Percentiles rank a stretch among this genome's conserved stretches.
Conservation (phyloP, 2,113 vertebrate species). For the Candoia aspera region DNA sequence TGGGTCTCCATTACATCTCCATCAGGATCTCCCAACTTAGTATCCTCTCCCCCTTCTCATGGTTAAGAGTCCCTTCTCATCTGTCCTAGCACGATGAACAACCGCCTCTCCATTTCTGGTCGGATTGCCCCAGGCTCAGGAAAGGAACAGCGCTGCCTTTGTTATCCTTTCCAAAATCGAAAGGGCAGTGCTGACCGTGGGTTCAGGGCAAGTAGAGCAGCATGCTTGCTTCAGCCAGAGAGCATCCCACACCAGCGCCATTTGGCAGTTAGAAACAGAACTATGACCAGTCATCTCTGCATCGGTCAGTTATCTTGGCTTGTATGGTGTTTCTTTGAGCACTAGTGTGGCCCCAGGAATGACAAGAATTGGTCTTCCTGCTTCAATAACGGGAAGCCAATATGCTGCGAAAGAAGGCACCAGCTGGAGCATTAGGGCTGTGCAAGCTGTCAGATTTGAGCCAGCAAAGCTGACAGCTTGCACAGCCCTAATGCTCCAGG, state of each 20-base stretch:
- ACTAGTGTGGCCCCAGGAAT: not conserved
- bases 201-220: not conserved
- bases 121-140: not conserved
- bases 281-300: not conserved
- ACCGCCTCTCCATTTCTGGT: not conserved
- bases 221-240: not conserved
- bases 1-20: not conserved
- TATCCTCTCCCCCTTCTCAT: not conserved
- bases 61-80: not conserved
- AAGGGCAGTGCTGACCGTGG: not conserved
- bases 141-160: not conserved
- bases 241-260: not conserved
- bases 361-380: not conserved
- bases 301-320: not conserved
- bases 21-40: not conserved
- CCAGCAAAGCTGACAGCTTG: not conserved
- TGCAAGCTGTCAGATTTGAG: not conserved
- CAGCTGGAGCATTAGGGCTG: not conserved
- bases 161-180: not conserved
- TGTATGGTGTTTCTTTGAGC: not conserved
- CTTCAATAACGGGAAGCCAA: not conserved
- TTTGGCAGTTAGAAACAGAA: not conserved
- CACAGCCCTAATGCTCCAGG: not conserved
- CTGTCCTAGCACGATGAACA: not conserved
- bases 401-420: not conserved